Conservation (phyloP, 1,140 invertebrate genomes). For the Potamilus streckersoni region DNA sequence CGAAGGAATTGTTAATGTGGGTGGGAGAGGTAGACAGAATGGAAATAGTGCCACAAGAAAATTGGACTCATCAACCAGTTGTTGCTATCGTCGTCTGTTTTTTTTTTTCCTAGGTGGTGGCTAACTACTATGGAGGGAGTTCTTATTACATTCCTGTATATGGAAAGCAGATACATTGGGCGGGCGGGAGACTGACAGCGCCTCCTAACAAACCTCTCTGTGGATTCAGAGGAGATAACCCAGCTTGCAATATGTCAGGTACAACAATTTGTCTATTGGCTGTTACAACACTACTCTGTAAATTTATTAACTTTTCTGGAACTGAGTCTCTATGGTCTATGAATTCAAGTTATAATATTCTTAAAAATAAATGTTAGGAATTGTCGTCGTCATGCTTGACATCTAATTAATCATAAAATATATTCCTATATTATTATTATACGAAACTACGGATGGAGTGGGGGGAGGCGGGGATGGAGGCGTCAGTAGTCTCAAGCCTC, state of each 20-base stretch:
- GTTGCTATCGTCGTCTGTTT: neutral
- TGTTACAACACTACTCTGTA: neutral
- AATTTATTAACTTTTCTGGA: neutral
- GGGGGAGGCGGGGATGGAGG: too few species aligned
- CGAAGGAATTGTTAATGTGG: too few species aligned
- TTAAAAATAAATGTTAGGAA: too few species aligned
- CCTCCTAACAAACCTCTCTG: constrained; percentile 12
- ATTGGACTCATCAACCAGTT: neutral
- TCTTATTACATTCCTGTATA: constrained; percentile 9
- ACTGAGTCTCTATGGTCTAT: too few species aligned
- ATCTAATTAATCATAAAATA: too few species aligned
- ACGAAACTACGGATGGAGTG: too few species aligned
- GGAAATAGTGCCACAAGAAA: neutral
- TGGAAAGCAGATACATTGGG: constrained; percentile 10
- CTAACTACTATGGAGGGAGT: constrained; percentile 13
- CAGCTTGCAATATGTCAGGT: neutral
- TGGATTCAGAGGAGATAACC: constrained; percentile 10
- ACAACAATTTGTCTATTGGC: neutral
- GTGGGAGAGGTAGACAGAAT: neutral
- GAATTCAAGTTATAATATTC: too few species aligned
- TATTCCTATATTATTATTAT: too few species aligned
- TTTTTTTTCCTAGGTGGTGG: constrained; percentile 10
- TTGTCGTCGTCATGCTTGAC: too few species aligned
- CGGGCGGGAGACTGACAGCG: neutral
- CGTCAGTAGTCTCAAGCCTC: too few species aligned